Evolutionary conservation across 2,888 invertebrate species (phyloP).

Genomic region (Eupithecia inturbata): DNA sequence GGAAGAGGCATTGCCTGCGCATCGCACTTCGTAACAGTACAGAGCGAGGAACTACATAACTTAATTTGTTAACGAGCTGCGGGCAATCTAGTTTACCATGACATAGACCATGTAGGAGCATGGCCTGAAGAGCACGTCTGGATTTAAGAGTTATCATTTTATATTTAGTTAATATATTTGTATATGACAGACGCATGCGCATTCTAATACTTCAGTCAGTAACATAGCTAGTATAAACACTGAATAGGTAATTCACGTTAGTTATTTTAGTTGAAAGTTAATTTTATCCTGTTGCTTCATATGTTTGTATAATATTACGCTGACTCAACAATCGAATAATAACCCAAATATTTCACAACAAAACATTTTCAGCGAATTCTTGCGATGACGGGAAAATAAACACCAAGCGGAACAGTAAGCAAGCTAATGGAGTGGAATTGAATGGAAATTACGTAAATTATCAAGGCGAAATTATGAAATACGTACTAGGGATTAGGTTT

Average conservation of each 20-base stretch:
- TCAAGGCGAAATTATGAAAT: background rate
- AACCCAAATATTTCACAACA: slow-evolving; percentile 15
- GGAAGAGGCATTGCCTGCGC: too few species aligned
- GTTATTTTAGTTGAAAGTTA: slow-evolving; percentile 2
- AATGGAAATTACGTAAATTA: slow-evolving; percentile 6
- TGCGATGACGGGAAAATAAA: slow-evolving; percentile 15
- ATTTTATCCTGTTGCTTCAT: background rate
- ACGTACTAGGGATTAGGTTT: background rate
- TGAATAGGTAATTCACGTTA: background rate
- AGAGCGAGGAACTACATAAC: too few species aligned
- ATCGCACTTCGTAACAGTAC: too few species aligned
- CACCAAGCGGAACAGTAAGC: slow-evolving; percentile 5
- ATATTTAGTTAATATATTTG: too few species aligned
- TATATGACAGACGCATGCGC: too few species aligned
- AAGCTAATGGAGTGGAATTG: background rate
- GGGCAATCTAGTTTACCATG: too few species aligned
- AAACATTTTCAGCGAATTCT: slow-evolving; percentile 19
- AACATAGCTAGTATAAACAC: too few species aligned
- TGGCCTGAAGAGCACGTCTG: too few species aligned
- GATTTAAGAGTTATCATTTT: too few species aligned
- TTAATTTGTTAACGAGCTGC: too few species aligned
- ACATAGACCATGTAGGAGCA: too few species aligned
- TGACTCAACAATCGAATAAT: slow-evolving; percentile 21
- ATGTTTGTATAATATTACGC: slow-evolving; percentile 1
- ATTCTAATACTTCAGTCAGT: too few species aligned